Percentiles rank a stretch among this genome's conserved stretches.
phyloP scores from a whole-genome alignment of 2,797 vertebrate genomes.

The Onychomys torridus region DNA sequence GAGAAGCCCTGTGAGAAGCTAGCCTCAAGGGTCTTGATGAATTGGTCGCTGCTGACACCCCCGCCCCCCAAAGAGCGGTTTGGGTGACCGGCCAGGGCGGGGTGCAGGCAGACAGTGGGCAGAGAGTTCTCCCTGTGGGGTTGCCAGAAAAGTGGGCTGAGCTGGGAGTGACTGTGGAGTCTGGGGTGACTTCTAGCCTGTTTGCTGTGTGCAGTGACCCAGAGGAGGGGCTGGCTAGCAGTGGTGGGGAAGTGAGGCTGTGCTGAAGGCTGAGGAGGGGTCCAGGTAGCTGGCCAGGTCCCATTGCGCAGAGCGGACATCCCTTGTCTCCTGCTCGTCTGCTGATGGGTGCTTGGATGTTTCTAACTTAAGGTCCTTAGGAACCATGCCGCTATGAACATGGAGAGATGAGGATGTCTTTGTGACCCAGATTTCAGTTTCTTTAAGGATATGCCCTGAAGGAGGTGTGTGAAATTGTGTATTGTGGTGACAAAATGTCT shows the following conservation, averaged over 20 bases:
- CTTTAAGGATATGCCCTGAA: background rate
- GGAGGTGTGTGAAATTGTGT: background rate
- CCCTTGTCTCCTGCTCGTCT: background rate
- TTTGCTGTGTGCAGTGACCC: conserved; percentile 22
- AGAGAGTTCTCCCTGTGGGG: background rate
- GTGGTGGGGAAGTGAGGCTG: background rate
- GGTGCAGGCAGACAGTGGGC: background rate
- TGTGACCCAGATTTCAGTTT: background rate
- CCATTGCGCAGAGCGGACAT: rapidly evolving
- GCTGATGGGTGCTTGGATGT: rapidly evolving
- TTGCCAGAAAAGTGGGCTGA: background rate
- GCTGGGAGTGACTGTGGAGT: background rate
- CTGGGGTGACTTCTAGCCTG: background rate
- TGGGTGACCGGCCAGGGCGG: background rate
- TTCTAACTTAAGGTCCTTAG: background rate
- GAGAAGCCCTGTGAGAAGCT: background rate
- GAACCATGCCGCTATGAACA: rapidly evolving
- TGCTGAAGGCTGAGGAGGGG: background rate
- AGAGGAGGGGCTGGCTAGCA: background rate
- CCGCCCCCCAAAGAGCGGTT: background rate
- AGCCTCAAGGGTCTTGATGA: background rate
- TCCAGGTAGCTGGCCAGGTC: background rate
- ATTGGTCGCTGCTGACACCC: background rate
- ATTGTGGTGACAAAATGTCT: background rate
- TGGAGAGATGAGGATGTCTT: background rate